Base-by-base conservation (phyloP, 2,113 vertebrate species). In the Drymodes brunneopygia region DNA sequence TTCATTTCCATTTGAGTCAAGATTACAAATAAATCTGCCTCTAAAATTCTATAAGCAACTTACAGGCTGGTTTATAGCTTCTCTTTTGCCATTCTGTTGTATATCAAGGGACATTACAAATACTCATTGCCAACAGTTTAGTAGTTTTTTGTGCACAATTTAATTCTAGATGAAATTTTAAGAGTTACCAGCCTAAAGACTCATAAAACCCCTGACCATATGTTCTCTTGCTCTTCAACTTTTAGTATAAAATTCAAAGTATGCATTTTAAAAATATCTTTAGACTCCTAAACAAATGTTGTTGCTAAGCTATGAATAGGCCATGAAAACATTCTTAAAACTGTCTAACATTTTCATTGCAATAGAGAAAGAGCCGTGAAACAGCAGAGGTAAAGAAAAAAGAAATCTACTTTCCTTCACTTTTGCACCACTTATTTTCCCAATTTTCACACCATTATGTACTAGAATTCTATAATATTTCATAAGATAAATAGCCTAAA, bases 261-360 rank as follows among this genome's bases (percentile, higher is more conserved):
- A 95, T 96, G 95, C 58, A 92, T 94, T 95, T 95, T 21, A 94
- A 92, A 95, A 97, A 95, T 96, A 95, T 92, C 96, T 96, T 94
- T 93, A 89, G 74, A 93, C 50, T 84, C 75, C 69, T 95, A 96
- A 94, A 88, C 74, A 97, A 97, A 97, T 97, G 93, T 96, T 96
- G 88, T 91, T 95, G 20, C 73, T 94, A 65, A 82, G 77, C 92
- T 94, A 97, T 86, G 90, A 97, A 94, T 88, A 81, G 84, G 53
- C 11, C 51, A 85, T 84, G 60, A 84, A 95, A 97, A 94, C 53
- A 94, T 4, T 91, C 58, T 84, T 85, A 62, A 92, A 90, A 86
- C 17, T 56, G 48, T 86, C 51, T 81, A 89, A 71, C 22, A 75
- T 93, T 97, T 97, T 94, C 45, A 87, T 67, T 94, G 71, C 61